Conservation (phyloP, 2,888 invertebrate species). For the Acrocyrtus sp. region DNA sequence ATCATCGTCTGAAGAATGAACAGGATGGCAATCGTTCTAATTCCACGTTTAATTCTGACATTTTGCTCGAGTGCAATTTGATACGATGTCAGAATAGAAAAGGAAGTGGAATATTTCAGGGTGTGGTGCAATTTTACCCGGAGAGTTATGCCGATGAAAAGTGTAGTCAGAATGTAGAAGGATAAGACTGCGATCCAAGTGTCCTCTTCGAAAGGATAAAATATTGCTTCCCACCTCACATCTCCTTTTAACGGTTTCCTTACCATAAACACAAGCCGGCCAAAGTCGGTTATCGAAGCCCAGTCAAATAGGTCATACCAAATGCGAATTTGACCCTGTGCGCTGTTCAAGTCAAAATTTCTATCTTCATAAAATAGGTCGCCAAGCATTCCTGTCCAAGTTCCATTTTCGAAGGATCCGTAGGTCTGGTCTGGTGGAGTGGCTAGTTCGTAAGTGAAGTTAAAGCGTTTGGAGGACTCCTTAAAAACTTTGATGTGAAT, state of each 20-base stretch:
- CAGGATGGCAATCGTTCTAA: not conserved
- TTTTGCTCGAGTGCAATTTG: conserved; percentile 16
- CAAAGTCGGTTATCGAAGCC: not conserved
- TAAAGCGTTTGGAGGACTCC: not conserved
- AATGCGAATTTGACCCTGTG: not conserved
- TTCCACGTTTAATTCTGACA: not conserved
- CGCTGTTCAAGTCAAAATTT: not conserved
- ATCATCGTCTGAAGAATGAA: not conserved
- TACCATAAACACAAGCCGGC: not conserved
- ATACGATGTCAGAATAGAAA: conserved; percentile 1
- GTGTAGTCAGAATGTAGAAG: not conserved
- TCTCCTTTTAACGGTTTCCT: not conserved
- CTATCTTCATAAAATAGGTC: not conserved
- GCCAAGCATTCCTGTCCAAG: conserved; percentile 13
- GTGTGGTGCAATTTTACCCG: not conserved
- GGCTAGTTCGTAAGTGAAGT: conserved; percentile 2
- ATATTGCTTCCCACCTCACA: conserved; percentile 6
- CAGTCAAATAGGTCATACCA: conserved; percentile 24
- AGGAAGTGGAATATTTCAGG: not conserved
- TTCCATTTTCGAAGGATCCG: conserved; percentile 1
- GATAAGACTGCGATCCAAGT: conserved; percentile 8
- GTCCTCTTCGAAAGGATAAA: conserved; percentile 7
- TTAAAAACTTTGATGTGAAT: not conserved
- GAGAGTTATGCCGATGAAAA: not conserved
- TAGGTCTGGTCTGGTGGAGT: not conserved